These are phyloP conservation scores for Ptiloglossa arizonensis DNA, from an alignment of 1,140 invertebrate species.

Conservation along the genomic window DNA sequence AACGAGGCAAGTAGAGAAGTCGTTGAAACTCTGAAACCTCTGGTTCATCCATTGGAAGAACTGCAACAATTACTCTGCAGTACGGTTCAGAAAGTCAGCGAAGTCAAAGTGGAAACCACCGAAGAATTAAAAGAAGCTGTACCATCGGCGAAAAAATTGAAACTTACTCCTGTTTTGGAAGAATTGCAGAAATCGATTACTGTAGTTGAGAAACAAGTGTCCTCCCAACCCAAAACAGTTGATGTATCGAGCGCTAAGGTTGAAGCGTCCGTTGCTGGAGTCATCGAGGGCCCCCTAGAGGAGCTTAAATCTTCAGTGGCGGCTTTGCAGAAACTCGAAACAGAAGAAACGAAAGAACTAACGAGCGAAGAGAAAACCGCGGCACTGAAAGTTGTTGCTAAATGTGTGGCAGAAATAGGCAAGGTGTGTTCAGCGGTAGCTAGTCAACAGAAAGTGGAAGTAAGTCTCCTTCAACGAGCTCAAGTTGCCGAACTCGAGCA, in stretches of 20 bases:
- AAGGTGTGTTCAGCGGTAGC: conserved; percentile 32
- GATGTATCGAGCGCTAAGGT: not conserved
- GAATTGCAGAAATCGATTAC: conserved; percentile 36
- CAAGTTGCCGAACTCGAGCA: not conserved
- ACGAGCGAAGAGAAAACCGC: not conserved
- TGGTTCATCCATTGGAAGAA: conserved; percentile 25
- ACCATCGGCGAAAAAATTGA: not conserved
- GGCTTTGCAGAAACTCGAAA: not conserved
- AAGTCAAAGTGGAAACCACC: not conserved
- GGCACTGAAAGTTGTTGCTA: conserved; percentile 26
- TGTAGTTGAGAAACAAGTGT: conserved; percentile 3
- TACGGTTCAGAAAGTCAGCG: not conserved
- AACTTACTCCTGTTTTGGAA: conserved; percentile 16
- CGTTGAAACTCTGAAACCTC: not conserved
- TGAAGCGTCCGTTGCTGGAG: not conserved
- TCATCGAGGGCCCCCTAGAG: conserved; percentile 33
- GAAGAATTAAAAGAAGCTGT: not conserved
- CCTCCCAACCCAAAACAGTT: not conserved
- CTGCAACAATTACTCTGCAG: conserved; percentile 8
- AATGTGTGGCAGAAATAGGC: conserved; percentile 42
- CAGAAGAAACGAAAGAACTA: not conserved
- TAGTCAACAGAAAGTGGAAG: conserved; percentile 21
- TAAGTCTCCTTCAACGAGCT: not conserved
- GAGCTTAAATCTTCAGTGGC: conserved; percentile 41
- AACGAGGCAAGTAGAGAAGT: not conserved